These are phyloP conservation scores for Balaenoptera acutorostrata DNA, from an alignment of 2,113 vertebrate species.

Conservation along the genomic window DNA sequence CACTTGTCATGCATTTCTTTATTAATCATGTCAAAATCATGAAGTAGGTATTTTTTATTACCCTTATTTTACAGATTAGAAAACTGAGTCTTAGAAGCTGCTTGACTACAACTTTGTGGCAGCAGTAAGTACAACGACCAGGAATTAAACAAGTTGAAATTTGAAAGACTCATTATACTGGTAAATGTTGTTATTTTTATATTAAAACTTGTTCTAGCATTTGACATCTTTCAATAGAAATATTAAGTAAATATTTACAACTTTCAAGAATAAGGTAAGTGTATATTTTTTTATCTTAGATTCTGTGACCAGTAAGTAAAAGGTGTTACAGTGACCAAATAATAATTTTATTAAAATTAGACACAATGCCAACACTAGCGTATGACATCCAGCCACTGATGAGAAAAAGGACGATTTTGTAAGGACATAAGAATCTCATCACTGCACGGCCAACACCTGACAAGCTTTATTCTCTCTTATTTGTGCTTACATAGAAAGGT, in stretches of 20 bases:
- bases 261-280: background rate
- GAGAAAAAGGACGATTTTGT: background rate
- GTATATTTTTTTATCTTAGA: background rate
- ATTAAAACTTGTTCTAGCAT: background rate
- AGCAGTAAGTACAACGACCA: background rate
- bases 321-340: background rate
- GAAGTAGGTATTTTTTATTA: background rate
- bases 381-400: accelerated
- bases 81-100: background rate
- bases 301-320: background rate
- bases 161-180: background rate
- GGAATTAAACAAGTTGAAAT: background rate
- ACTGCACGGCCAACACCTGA: background rate
- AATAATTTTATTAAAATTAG: background rate
- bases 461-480: background rate
- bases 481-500: background rate
- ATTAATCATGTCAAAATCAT: background rate
- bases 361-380: background rate
- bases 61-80: background rate
- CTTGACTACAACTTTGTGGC: background rate
- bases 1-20: background rate
- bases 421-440: background rate
- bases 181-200: background rate
- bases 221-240: background rate
- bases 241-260: background rate